These are phyloP conservation scores for Eufriesea mexicana DNA, from an alignment of 1,140 invertebrate species.

Conservation along the genomic window DNA sequence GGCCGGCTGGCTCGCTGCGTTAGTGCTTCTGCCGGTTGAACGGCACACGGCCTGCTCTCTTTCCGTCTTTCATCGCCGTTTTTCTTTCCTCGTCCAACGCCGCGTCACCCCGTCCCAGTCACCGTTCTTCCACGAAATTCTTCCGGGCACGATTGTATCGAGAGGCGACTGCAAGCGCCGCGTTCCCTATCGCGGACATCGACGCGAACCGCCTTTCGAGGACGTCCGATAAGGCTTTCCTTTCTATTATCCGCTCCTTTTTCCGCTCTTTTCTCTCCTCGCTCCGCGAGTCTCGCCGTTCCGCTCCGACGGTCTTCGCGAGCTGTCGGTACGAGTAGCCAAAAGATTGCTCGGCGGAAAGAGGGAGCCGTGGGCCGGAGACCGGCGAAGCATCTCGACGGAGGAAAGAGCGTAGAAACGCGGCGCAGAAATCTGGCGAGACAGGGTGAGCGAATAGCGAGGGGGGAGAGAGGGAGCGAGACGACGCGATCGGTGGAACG, in stretches of 20 bases:
- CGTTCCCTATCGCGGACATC: conserved; percentile 12
- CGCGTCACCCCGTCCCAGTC: neutral
- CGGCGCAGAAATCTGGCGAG: no score
- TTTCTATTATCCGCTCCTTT: neutral
- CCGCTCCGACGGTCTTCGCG: no score
- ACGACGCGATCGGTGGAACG: no score
- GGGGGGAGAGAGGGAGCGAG: neutral
- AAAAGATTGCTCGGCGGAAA: no score
- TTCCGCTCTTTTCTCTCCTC: neutral
- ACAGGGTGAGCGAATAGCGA: neutral
- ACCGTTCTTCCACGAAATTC: conserved; percentile 21
- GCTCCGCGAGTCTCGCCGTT: neutral
- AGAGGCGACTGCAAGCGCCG: neutral
- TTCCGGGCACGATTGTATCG: conserved; percentile 55
- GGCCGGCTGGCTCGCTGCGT: conserved; percentile 63
- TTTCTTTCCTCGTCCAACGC: neutral
- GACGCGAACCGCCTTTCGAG: conserved; percentile 16
- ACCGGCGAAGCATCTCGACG: no score
- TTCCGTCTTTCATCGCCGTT: conserved; percentile 36
- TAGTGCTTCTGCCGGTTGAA: conserved; percentile 74
- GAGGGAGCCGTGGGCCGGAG: no score
- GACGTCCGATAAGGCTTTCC: conserved; percentile 6
- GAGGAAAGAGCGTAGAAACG: no score
- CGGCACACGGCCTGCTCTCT: conserved; percentile 54
- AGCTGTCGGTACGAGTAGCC: no score